These are phyloP conservation scores for Alosa sapidissima DNA, from an alignment of 2,797 vertebrate species.

Conservation along the genomic window DNA sequence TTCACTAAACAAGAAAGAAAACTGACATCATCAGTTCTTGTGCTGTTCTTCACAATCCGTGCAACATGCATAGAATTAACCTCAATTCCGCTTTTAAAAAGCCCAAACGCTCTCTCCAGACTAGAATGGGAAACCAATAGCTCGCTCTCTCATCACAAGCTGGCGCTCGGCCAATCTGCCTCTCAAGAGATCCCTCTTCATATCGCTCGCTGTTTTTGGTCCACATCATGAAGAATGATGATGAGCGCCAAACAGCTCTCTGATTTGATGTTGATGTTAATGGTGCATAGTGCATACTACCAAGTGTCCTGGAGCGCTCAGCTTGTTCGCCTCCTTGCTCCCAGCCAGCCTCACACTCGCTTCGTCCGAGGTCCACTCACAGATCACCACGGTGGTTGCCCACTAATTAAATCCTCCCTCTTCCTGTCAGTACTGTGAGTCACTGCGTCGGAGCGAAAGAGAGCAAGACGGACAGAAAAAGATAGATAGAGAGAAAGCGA, in stretches of 20 bases:
- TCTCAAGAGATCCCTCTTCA: not conserved
- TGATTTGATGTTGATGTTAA: slow-evolving; percentile 16
- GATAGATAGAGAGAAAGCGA: not conserved
- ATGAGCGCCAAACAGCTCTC: not conserved
- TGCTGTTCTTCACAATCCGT: not conserved
- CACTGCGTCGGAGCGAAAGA: not conserved
- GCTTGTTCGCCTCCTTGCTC: not conserved
- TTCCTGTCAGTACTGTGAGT: slow-evolving; percentile 15
- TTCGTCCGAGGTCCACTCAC: slow-evolving; percentile 21
- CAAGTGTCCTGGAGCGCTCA: not conserved
- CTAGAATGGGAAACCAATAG: not conserved
- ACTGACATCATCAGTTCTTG: not conserved
- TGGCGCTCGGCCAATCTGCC: not conserved
- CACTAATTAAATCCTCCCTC: slow-evolving; percentile 22
- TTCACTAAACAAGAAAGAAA: not conserved
- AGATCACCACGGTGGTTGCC: slow-evolving; percentile 13
- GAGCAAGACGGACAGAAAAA: not conserved
- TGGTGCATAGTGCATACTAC: not conserved
- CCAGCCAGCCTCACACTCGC: not conserved
- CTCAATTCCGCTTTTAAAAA: not conserved
- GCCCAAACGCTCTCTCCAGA: not conserved
- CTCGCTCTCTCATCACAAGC: not conserved
- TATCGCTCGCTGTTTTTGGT: not conserved
- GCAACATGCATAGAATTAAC: not conserved
- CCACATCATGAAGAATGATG: not conserved